phyloP scores from a whole-genome alignment of 1,140 invertebrate genomes.

The Lepeophtheirus salmonis region DNA sequence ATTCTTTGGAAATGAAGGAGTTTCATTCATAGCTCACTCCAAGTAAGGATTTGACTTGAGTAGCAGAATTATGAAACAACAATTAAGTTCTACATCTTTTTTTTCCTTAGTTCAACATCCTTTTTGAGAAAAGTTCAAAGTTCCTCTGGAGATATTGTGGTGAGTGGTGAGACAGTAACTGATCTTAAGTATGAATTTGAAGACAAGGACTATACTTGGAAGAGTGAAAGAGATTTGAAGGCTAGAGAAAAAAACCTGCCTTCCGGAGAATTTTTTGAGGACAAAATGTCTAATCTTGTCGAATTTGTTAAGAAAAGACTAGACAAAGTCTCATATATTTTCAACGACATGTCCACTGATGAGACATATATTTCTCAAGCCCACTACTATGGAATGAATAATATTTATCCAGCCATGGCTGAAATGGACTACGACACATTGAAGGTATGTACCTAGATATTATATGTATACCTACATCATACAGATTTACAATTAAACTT shows the following conservation, averaged over 20 bases:
- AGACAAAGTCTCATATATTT: background rate
- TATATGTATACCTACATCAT: background rate
- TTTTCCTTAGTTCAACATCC: constrained; percentile 3
- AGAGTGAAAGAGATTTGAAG: constrained; percentile 8
- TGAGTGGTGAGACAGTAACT: background rate
- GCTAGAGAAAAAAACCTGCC: background rate
- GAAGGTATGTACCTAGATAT: background rate
- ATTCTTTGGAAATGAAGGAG: constrained; percentile 9
- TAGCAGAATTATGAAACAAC: background rate
- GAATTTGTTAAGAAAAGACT: background rate
- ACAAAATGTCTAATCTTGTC: background rate
- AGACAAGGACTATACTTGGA: constrained; percentile 10
- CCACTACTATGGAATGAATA: constrained; percentile 6
- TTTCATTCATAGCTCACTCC: background rate
- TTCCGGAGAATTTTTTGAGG: background rate
- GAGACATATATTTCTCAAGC: background rate
- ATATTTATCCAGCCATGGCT: background rate
- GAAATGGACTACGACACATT: constrained; percentile 3
- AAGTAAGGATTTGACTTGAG: no score
- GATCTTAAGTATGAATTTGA: constrained; percentile 6
- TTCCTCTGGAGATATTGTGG: background rate
- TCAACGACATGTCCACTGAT: background rate
- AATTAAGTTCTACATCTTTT: background rate
- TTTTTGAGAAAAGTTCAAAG: background rate
- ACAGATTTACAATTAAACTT: no score